phyloP scores from a whole-genome alignment of 2,113 vertebrate genomes.

The Zosterops lateralis region DNA sequence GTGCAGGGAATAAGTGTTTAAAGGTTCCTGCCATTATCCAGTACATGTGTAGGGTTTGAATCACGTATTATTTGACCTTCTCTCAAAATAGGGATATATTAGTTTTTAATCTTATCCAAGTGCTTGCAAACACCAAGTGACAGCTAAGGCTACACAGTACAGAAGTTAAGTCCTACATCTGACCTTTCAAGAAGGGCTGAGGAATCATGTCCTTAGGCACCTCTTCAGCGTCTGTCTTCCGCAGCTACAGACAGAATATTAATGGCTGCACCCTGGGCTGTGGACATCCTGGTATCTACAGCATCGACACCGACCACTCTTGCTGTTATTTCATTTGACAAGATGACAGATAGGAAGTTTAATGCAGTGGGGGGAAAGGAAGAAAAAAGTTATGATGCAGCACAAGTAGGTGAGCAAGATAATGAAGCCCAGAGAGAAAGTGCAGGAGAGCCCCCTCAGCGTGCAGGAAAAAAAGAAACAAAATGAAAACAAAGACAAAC shows the following conservation, averaged over 20 bases:
- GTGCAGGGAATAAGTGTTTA: background rate
- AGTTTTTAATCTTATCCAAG: slow-evolving; percentile 7
- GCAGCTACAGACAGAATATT: background rate
- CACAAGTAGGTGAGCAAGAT: background rate
- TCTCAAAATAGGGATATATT: background rate
- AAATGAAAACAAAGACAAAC: background rate
- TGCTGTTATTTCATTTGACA: background rate
- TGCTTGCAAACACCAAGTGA: background rate
- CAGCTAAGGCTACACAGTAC: background rate
- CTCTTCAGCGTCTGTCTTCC: background rate
- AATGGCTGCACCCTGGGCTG: background rate
- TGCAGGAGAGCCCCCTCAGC: background rate
- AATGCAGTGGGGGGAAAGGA: background rate
- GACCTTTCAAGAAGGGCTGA: slow-evolving; percentile 19
- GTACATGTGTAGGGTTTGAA: rapidly evolving
- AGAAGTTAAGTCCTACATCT: background rate
- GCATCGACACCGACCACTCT: background rate
- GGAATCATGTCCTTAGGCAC: background rate
- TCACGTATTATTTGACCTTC: background rate
- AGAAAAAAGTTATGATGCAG: background rate
- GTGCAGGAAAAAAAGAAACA: rapidly evolving
- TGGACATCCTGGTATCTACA: background rate
- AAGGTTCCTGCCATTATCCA: background rate
- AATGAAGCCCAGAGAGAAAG: background rate
- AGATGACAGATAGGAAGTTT: background rate